Evolutionary conservation across 2,113 vertebrate species (phyloP).

Genomic region (Lepidothrix coronata): DNA sequence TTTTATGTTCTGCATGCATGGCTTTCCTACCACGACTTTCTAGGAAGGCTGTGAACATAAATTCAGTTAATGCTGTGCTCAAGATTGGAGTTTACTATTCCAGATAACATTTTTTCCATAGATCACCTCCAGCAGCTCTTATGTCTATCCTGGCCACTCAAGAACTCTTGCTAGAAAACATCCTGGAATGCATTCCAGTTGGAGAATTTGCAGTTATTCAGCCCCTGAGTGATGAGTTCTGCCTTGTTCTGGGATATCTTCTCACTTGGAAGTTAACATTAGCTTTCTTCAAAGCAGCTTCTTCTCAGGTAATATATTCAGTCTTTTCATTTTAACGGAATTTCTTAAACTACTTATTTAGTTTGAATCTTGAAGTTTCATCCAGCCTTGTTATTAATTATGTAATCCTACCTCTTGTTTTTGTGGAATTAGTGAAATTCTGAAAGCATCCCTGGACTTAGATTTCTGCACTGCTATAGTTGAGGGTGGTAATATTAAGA

Average conservation of each 20-base stretch:
- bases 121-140: slow-evolving; percentile 89
- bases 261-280: slow-evolving; percentile 94
- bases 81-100: not conserved
- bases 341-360: not conserved
- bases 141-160: slow-evolving; percentile 85
- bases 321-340: not conserved
- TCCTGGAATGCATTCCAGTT: slow-evolving; percentile 85
- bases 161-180: slow-evolving; percentile 87
- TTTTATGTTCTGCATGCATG: not conserved
- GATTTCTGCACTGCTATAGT: not conserved
- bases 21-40: not conserved
- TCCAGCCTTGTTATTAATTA: not conserved
- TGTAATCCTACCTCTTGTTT: not conserved
- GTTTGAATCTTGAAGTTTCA: not conserved
- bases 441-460: not conserved
- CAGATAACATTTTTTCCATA: slow-evolving; percentile 48
- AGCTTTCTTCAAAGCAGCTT: slow-evolving; percentile 91
- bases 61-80: not conserved
- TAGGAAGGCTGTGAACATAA: not conserved
- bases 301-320: slow-evolving; percentile 86
- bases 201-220: slow-evolving; percentile 90
- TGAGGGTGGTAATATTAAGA: not conserved
- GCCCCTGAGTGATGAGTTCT: slow-evolving; percentile 89
- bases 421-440: not conserved
- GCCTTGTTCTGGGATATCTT: slow-evolving; percentile 90